Base-by-base conservation (phyloP, 2,797 vertebrate genomes). In the Tokudaia muenninki region DNA sequence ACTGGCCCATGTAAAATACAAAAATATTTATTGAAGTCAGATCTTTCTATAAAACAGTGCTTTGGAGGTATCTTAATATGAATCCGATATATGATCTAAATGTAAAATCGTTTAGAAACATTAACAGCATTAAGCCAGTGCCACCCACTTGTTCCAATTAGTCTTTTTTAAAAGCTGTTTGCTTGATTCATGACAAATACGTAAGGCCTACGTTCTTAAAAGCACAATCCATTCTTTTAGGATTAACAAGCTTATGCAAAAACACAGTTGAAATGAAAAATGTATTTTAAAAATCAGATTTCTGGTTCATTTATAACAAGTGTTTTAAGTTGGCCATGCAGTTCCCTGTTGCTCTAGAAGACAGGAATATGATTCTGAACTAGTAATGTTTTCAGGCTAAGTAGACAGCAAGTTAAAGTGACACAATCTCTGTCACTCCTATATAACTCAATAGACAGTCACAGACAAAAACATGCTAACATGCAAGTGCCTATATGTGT, bases 51-150 rank as follows among this genome's bases (percentile, higher is more conserved):
- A 97, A 67, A 98, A 98, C 94, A 97, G 96, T 94, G 90, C 94
- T 92, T 94, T 98, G 97, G 98, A 92, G 92, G 96, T 96, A 97
- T 97, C 98, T 97, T 98, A 97, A 98, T 97, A 97, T 29, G 67
- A 93, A 90, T 90, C 57, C 75, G 95, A 80, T 96, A 82, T 96
- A 83, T 95, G 94, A 95, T 96, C 97, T 98, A 97, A 92, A 98
- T 78, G 74, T 34, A 96, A 77, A 96, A 98, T 95, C 83, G 97
- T 98, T 91, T 94, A 90, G 75, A 50, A 31, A 96, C 95, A 97
- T 98, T 97, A 98, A 98, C 79, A 98, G 95, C 89, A 92, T 97
- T 97, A 98, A 98, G 97, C 91, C 96, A 97, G 92, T n/a, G 96
- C 93, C 96, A 97, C 90, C 70, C 16, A 91, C 59, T 63, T 98